Evolutionary conservation across 1,140 invertebrate genomes (phyloP).

Genomic region (Teleogryllus occipitalis): DNA sequence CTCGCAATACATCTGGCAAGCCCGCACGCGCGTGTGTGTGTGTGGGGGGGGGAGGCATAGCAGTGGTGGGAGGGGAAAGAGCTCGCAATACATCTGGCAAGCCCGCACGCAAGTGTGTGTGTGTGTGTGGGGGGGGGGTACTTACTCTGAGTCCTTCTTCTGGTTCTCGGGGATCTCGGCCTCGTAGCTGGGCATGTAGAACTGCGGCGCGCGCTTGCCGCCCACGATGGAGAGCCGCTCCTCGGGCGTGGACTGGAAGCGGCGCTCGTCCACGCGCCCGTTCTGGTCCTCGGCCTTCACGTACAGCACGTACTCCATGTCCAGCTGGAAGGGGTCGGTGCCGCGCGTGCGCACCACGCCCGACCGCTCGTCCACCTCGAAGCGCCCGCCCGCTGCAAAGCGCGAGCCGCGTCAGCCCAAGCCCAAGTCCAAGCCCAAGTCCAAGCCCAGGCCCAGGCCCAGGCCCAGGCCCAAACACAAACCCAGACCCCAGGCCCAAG

Average conservation of each 20-base stretch:
- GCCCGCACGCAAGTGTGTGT: too few species aligned
- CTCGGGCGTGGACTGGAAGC: constrained; percentile 84
- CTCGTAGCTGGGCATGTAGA: constrained; percentile 87
- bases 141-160: constrained; percentile 92
- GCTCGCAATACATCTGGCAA: too few species aligned
- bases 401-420: background rate
- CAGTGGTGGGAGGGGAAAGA: too few species aligned
- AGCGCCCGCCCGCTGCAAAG: constrained; percentile 55
- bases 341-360: constrained; percentile 87
- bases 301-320: constrained; percentile 93
- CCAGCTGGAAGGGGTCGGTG: constrained; percentile 83
- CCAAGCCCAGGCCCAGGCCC: too few species aligned
- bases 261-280: constrained; percentile 76
- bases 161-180: constrained; percentile 93
- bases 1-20: too few species aligned
- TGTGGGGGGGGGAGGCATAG: too few species aligned
- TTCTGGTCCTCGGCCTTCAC: constrained; percentile 94
- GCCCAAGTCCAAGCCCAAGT: too few species aligned
- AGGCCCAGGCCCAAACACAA: too few species aligned
- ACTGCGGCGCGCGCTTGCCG: constrained; percentile 86
- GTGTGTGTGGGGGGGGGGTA: too few species aligned
- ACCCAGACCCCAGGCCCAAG: too few species aligned
- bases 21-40: too few species aligned
- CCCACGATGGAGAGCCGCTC: constrained; percentile 86
- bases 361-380: constrained; percentile 85